Evolutionary conservation across 1,140 invertebrate species (phyloP).

Genomic region (Pseudachorutes palmiensis): DNA sequence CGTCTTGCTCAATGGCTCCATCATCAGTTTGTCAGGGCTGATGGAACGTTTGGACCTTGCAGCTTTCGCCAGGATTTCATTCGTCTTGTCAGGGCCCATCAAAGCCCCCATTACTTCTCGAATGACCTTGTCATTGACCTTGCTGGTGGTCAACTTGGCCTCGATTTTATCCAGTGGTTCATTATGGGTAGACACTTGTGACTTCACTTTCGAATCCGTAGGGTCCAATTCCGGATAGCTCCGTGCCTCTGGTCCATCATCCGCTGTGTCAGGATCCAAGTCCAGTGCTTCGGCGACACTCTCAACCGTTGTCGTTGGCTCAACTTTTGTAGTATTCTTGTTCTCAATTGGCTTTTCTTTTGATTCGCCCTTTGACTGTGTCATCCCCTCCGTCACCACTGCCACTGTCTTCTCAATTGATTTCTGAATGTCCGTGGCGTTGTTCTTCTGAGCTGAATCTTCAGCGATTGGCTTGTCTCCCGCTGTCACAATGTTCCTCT

Average conservation of each 20-base stretch:
- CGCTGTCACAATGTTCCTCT: too few relatives aligned
- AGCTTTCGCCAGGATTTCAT: too few relatives aligned
- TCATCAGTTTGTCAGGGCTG: neutral
- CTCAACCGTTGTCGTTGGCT: too few relatives aligned
- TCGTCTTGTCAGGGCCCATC: neutral
- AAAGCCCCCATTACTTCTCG: neutral
- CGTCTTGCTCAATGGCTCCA: neutral
- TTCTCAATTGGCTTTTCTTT: too few relatives aligned
- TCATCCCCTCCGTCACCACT: neutral
- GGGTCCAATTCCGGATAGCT: neutral
- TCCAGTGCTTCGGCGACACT: too few relatives aligned
- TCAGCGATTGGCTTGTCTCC: neutral
- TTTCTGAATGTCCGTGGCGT: neutral
- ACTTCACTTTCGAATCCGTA: neutral
- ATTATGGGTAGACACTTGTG: neutral
- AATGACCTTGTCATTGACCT: neutral
- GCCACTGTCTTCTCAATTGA: neutral
- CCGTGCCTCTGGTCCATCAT: too few relatives aligned
- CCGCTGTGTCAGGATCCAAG: too few relatives aligned
- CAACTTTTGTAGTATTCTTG: too few relatives aligned
- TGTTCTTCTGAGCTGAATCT: neutral
- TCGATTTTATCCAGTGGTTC: constrained; percentile 1
- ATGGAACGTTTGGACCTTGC: constrained; percentile 1
- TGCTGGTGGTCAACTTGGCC: neutral
- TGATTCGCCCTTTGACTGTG: too few relatives aligned